phyloP scores from a whole-genome alignment of 2,113 vertebrate species.

The Abramis brama region DNA sequence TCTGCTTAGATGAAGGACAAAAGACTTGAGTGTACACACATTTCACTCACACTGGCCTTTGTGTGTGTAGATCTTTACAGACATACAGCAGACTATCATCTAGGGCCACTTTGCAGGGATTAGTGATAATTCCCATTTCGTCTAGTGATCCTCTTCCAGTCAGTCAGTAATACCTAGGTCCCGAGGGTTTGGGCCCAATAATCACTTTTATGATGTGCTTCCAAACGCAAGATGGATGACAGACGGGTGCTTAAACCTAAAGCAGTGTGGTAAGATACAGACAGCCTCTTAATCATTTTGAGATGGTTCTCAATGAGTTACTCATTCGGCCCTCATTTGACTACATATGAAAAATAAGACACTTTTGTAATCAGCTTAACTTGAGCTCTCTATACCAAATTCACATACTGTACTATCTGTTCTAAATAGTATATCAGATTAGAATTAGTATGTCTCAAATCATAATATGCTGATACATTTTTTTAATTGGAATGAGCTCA shows the following conservation, averaged over 20 bases:
- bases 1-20: slow-evolving; percentile 1
- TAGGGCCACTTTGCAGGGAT: slow-evolving; percentile 27
- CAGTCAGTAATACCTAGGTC: slow-evolving; percentile 26
- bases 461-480: background rate
- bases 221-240: background rate
- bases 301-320: background rate
- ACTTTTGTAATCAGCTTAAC: slow-evolving; percentile 1
- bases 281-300: background rate
- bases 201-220: slow-evolving; percentile 24
- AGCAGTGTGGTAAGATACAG: slow-evolving; percentile 14
- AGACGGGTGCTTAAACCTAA: background rate
- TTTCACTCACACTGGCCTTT: background rate
- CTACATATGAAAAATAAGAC: background rate
- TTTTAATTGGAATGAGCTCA: background rate
- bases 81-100: slow-evolving; percentile 17
- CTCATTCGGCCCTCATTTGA: background rate
- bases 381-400: background rate
- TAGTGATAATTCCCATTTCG: slow-evolving; percentile 30
- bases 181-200: slow-evolving; percentile 34
- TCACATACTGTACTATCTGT: background rate
- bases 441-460: background rate
- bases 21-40: background rate
- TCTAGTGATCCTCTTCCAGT: slow-evolving; percentile 43
- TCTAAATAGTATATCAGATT: background rate
- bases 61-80: background rate